phyloP scores from a whole-genome alignment of 2,113 vertebrate species.

The Pelecanus crispus region DNA sequence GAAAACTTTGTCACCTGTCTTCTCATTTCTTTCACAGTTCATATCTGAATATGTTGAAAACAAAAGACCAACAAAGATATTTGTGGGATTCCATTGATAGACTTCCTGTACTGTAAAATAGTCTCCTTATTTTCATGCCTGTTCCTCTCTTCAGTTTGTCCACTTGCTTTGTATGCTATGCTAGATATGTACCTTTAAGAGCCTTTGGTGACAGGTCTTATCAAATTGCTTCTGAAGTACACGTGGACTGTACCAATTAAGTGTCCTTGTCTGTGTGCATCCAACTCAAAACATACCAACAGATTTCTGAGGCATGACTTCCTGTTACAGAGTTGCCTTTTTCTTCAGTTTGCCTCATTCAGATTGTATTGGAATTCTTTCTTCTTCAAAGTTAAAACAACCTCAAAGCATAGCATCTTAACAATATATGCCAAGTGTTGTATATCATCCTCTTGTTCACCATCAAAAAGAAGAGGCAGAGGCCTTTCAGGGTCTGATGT shows the following conservation, averaged over 20 bases:
- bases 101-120: neutral
- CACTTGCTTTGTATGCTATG: neutral
- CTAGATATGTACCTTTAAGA: neutral
- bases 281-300: neutral
- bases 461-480: neutral
- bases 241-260: neutral
- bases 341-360: neutral
- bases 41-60: neutral
- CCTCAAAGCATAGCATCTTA: neutral
- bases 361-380: neutral
- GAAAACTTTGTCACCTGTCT: neutral
- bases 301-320: neutral
- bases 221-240: neutral
- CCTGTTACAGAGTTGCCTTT: neutral
- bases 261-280: neutral
- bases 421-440: neutral
- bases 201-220: neutral
- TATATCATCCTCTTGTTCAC: neutral
- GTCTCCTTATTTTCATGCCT: neutral
- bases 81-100: neutral
- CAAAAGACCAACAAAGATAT: neutral
- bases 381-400: neutral
- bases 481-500: neutral
- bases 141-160: neutral
- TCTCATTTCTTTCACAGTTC: neutral